Conservation (phyloP, 2,797 vertebrate species). For the Falco rusticolus region DNA sequence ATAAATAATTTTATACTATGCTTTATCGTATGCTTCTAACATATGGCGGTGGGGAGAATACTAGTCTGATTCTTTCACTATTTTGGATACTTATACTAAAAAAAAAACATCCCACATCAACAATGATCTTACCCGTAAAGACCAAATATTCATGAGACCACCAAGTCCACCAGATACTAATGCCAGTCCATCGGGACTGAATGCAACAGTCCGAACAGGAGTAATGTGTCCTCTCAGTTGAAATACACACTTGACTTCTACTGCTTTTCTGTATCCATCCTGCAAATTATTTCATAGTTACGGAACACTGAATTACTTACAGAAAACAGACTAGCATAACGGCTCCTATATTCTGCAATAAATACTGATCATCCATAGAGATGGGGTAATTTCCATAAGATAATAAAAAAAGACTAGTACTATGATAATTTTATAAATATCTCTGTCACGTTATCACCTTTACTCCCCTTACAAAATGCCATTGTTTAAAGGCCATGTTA, state of each 20-base stretch:
- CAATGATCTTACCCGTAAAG: slow-evolving; percentile 84
- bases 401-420: neutral
- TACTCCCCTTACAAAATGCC: neutral
- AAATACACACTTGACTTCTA: slow-evolving; percentile 85
- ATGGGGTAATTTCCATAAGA: neutral
- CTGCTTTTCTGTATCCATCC: slow-evolving; percentile 73
- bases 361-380: neutral
- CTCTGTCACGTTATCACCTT: neutral
- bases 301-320: neutral
- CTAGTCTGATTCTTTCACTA: neutral
- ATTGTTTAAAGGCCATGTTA: neutral
- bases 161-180: slow-evolving; percentile 93
- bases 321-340: neutral
- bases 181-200: slow-evolving; percentile 92
- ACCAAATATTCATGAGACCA: slow-evolving; percentile 98
- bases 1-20: neutral
- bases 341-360: neutral
- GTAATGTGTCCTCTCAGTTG: slow-evolving; percentile 95
- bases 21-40: neutral
- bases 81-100: neutral
- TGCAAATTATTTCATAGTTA: slow-evolving; percentile 65
- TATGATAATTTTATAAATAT: neutral
- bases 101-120: neutral
- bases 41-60: neutral
- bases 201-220: slow-evolving; percentile 89